Evolutionary conservation across 2,797 vertebrate species (phyloP).

Genomic region (Cercopithecus hamlyni): DNA sequence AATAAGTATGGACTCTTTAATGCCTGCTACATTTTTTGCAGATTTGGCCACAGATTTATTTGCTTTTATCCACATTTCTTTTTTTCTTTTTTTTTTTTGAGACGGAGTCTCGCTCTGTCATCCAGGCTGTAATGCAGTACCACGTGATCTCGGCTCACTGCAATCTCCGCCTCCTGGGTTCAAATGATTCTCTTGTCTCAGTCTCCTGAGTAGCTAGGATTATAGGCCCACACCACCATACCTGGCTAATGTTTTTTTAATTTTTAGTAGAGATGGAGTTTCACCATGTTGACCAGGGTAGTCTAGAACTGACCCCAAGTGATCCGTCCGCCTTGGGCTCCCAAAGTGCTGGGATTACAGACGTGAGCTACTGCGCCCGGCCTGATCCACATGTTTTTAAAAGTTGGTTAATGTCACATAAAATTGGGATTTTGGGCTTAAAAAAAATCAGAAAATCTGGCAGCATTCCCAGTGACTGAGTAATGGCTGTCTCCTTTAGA

Average conservation of each 20-base stretch:
- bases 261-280: neutral
- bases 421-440: constrained; percentile 9
- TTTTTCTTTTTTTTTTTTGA: no score
- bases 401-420: neutral
- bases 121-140: neutral
- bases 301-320: neutral
- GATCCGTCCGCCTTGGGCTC: neutral
- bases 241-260: neutral
- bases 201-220: neutral
- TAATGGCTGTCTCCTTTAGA: neutral
- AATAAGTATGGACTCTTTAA: neutral
- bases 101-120: neutral
- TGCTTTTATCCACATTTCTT: neutral
- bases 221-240: neutral
- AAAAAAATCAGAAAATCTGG: neutral
- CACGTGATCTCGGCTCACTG: neutral
- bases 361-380: rapidly evolving
- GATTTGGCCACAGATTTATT: neutral
- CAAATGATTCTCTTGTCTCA: neutral
- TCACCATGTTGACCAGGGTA: neutral
- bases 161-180: neutral
- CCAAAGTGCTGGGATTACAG: neutral
- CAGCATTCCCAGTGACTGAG: neutral
- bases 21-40: neutral
- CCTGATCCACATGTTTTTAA: neutral